Evolutionary conservation across 2,113 vertebrate genomes (phyloP).

Genomic region (Cinclus mexicanus): DNA sequence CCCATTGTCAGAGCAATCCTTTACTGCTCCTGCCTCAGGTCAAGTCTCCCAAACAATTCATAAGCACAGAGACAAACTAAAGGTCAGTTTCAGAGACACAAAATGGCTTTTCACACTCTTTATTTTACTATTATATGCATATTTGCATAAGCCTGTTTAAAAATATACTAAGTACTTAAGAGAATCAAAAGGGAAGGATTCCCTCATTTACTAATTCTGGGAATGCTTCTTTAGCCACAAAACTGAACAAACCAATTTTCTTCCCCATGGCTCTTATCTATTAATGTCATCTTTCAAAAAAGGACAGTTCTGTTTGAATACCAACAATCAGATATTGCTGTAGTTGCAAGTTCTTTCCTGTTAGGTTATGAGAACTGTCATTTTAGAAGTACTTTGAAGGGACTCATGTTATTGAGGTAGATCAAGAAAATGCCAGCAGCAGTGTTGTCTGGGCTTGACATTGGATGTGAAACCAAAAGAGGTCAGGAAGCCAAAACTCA

Average conservation of each 20-base stretch:
- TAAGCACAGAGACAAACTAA: background rate
- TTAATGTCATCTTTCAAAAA: background rate
- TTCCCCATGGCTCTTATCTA: background rate
- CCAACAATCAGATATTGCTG: background rate
- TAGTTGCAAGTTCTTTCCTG: background rate
- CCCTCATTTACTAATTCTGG: background rate
- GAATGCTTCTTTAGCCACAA: background rate
- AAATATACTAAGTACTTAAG: background rate
- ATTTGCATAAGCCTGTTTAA: background rate
- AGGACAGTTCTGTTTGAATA: background rate
- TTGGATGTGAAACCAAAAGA: background rate
- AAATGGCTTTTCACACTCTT: background rate
- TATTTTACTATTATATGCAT: background rate
- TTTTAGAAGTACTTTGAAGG: background rate
- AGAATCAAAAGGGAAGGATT: background rate
- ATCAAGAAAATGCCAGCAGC: background rate
- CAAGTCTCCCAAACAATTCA: background rate
- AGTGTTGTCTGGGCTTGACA: background rate
- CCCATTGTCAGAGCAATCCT: background rate
- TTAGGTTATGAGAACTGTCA: background rate
- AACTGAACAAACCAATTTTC: background rate
- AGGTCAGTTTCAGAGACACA: background rate
- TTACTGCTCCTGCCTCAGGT: background rate
- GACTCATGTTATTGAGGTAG: background rate
- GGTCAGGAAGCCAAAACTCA: background rate